Percentiles rank a stretch among this genome's conserved stretches.
Conservation (phyloP, 2,888 invertebrate species). For the Sisyra terminalis region DNA sequence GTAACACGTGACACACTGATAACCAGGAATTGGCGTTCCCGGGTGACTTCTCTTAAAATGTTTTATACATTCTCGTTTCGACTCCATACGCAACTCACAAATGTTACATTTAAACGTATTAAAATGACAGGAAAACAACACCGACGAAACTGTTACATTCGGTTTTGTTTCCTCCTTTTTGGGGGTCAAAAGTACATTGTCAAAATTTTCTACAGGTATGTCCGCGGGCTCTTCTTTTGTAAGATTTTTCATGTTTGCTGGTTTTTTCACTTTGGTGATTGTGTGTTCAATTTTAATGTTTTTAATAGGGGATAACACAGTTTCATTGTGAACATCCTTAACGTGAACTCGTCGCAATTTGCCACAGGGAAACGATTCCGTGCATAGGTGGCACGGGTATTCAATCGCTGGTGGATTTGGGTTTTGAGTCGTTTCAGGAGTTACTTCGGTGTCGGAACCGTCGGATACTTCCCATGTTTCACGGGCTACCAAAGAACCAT, state of each 20-base stretch:
- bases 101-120: slow-evolving; percentile 1
- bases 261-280: slow-evolving; percentile 21
- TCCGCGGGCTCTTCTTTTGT: too few species aligned
- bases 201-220: slow-evolving; percentile 19
- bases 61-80: slow-evolving; percentile 22
- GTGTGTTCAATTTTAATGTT: slow-evolving; percentile 19
- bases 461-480: slow-evolving; percentile 53
- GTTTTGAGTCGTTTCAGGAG: slow-evolving; percentile 22
- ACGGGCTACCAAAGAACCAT: slow-evolving; percentile 45
- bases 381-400: slow-evolving; percentile 41
- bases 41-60: slow-evolving; percentile 24
- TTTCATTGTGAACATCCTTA: slow-evolving; percentile 31
- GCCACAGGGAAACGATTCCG: slow-evolving; percentile 36
- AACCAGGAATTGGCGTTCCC: slow-evolving; percentile 11
- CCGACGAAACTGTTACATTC: slow-evolving; percentile 20
- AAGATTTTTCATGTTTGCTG: slow-evolving; percentile 14
- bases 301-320: too few species aligned
- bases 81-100: neutral
- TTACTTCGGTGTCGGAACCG: slow-evolving; percentile 38
- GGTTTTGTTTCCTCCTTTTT: slow-evolving; percentile 15
- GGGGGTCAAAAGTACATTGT: slow-evolving; percentile 19
- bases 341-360: slow-evolving; percentile 48
- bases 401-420: slow-evolving; percentile 24
- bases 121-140: slow-evolving; percentile 14
- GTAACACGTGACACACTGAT: slow-evolving; percentile 42